phyloP scores from a whole-genome alignment of 2,888 invertebrate species.

The Cryptosula pallasiana region DNA sequence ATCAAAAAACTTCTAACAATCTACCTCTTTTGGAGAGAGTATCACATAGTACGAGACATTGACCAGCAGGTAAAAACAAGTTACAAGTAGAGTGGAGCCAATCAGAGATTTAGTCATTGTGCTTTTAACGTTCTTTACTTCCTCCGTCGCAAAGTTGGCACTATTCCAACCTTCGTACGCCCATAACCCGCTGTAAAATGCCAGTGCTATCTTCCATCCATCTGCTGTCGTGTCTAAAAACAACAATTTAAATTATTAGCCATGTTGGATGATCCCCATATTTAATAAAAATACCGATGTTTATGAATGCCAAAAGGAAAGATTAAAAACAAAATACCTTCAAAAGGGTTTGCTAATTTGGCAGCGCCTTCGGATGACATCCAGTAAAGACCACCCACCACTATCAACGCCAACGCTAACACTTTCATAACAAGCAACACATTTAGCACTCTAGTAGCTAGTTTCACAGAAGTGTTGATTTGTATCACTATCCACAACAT shows the following conservation, averaged over 20 bases:
- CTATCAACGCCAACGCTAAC: neutral
- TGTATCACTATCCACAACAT: constrained; percentile 3
- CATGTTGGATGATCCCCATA: too few species aligned
- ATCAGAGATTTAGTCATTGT: constrained; percentile 7
- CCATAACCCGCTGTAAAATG: constrained; percentile 23
- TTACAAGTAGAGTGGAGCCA: neutral
- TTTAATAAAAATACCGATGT: too few species aligned
- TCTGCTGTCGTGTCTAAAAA: neutral
- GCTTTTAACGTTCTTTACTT: constrained; percentile 19
- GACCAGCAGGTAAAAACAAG: constrained; percentile 18
- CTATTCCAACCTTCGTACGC: constrained; percentile 22
- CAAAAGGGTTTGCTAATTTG: neutral
- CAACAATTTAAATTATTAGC: too few species aligned
- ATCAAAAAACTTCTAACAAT: too few species aligned
- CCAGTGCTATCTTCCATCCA: neutral
- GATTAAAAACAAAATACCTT: too few species aligned
- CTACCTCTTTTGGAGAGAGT: neutral
- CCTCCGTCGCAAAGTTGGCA: constrained; percentile 23
- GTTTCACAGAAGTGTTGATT: neutral
- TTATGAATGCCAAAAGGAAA: too few species aligned
- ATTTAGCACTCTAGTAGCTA: neutral
- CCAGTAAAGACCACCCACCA: constrained; percentile 11
- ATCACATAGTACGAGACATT: constrained; percentile 6
- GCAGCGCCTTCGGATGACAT: neutral
- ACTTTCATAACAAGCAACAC: neutral